Base-by-base conservation (phyloP, 2,888 invertebrate genomes). In the Monopis laevigella region DNA sequence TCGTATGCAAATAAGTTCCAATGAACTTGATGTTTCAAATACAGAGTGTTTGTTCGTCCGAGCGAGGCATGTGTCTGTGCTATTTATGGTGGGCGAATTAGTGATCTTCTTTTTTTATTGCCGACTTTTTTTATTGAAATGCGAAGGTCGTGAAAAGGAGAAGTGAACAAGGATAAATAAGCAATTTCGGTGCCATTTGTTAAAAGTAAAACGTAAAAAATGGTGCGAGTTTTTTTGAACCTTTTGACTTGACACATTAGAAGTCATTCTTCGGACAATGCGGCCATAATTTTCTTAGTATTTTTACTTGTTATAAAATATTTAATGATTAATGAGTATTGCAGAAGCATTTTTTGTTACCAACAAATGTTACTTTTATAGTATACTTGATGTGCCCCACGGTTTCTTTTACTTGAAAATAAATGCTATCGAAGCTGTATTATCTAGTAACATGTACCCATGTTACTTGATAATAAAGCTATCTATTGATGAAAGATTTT, bases 1-100 rank as follows among this genome's bases (percentile, higher is more conserved):
- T 74, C 66, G 63, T 64, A 78, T 77, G 74, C 63, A 65, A 78
- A 77, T 74, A 62, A 51, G 71, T 69, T 66, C 65, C 75, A 67
- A 62, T 64, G 74, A 74, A 75, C 71, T 62, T 59, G 36, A 36
- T 36, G 36, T 36, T 36, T 21, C 36, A 21, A 21, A 21, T 19
- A 11, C 18, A 21, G 36, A 21, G 5, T 36, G 36, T 21, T 36
- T 34, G 34, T 34, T 18, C 27, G 26, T 13, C 6, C 39, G 39
- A 16, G 28, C 40, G 34, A 10, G 5, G 6, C 36, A 36, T 32
- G 18, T 19, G 40, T 28, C 40, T 12, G 39, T 16, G 39, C 40
- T 40, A 40, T 40, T 40, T 40, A 40, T 40, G 40, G 40, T 19
- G 40, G 40, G 40, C 40, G 40, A 40, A 40, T 40, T 40, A 40